Conservation (phyloP, 2,888 invertebrate species). For the Rhamnusium bicolor region DNA sequence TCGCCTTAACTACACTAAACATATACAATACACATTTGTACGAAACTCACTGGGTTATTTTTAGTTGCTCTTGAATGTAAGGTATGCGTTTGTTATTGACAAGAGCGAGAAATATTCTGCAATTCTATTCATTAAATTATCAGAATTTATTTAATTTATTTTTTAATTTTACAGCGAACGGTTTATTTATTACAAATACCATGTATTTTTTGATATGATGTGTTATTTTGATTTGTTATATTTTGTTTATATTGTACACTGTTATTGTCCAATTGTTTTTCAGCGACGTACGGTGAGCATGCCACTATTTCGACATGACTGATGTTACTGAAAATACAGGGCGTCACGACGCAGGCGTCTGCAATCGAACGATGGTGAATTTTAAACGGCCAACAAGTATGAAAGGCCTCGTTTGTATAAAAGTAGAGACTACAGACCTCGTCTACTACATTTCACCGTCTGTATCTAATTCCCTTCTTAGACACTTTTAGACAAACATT, state of each 20-base stretch:
- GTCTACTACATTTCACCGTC: not conserved
- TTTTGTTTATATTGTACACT: conserved; percentile 23
- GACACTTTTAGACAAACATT: not conserved
- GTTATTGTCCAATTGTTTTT: conserved; percentile 29
- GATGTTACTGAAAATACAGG: conserved; percentile 53
- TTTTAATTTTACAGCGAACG: conserved; percentile 7
- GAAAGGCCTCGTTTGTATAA: conserved; percentile 6
- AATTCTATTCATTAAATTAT: conserved; percentile 20
- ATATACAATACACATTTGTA: conserved; percentile 32
- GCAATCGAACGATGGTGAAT: conserved; percentile 36
- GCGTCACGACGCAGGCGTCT: conserved; percentile 62
- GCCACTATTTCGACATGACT: conserved; percentile 53
- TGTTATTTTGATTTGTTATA: conserved; percentile 17
- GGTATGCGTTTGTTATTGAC: conserved; percentile 24
- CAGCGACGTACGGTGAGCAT: conserved; percentile 29
- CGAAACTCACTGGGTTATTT: conserved; percentile 30
- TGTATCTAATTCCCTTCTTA: not conserved
- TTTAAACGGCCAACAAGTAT: conserved; percentile 33
- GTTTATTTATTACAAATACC: not conserved
- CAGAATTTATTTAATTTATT: not conserved
- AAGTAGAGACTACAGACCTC: conserved; percentile 2
- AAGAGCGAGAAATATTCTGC: conserved; percentile 28
- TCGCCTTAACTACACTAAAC: conserved; percentile 27
- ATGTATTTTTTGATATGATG: conserved; percentile 10
- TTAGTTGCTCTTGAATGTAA: conserved; percentile 26